A percentile compares a stretch with the other conserved stretches of the same genome.
Evolutionary conservation across 2,113 vertebrate species (phyloP).

Genomic region (Leptobrachium ailaonicum): DNA sequence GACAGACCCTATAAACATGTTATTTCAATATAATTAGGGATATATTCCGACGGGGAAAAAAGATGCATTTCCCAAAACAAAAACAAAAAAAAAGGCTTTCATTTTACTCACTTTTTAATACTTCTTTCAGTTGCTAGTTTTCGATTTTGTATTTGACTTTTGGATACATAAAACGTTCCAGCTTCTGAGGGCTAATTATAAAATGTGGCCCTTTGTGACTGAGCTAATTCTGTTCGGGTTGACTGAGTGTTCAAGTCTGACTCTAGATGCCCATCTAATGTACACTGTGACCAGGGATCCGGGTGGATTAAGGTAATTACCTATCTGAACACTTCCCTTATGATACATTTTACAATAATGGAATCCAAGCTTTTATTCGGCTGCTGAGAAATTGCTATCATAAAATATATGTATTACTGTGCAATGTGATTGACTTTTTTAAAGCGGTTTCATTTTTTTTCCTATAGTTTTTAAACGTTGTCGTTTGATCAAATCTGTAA

Average conservation of each 20-base stretch:
- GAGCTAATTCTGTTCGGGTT: slow-evolving; percentile 73
- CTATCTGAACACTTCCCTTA: slow-evolving; percentile 60
- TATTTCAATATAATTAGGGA: too few relatives aligned
- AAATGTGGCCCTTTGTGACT: slow-evolving; percentile 59
- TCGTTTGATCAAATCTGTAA: not conserved
- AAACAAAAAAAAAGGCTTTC: not conserved
- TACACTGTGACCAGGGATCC: slow-evolving; percentile 60
- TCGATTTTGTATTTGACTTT: slow-evolving; percentile 64
- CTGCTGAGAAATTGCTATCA: slow-evolving; percentile 52
- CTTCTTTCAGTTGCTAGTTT: slow-evolving; percentile 57
- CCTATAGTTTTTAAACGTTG: not conserved
- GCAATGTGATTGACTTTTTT: slow-evolving; percentile 50
- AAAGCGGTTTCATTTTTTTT: slow-evolving; percentile 8
- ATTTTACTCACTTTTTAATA: slow-evolving; percentile 29
- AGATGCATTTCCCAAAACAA: slow-evolving; percentile 36
- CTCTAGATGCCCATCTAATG: slow-evolving; percentile 68
- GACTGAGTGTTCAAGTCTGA: slow-evolving; percentile 69
- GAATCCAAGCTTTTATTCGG: slow-evolving; percentile 57
- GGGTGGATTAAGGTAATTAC: slow-evolving; percentile 67
- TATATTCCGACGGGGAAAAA: too few relatives aligned
- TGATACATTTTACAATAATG: slow-evolving; percentile 62
- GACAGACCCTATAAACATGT: too few relatives aligned
- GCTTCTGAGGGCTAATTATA: slow-evolving; percentile 74
- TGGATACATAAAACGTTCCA: slow-evolving; percentile 64
- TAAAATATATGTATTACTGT: slow-evolving; percentile 40